Evolutionary conservation across 2,888 invertebrate species (phyloP), one percentile per base, ranked within the genome.

Genomic region (Drosophila emarginata): DNA sequence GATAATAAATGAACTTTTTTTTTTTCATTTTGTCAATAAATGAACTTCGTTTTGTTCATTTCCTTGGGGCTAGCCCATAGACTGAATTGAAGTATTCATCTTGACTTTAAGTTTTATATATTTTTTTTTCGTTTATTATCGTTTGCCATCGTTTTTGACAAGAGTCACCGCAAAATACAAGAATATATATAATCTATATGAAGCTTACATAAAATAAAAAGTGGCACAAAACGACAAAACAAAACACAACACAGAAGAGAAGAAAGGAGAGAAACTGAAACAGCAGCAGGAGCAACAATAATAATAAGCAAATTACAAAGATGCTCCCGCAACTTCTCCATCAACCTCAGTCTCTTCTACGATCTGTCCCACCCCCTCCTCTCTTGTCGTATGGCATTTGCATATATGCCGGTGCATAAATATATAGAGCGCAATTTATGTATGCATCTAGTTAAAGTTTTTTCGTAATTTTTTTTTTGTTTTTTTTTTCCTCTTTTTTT

Each of bases 361-460:
- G 40, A 37, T 11, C 53, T 59, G 12, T 23, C 2, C 28, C 11
- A 15, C n/a, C 32, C 23, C 15, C 61, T 21, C 23, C 23, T 36
- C 0, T 18, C 11, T 23, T 37, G 18, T 14, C 59, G 14, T 15
- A 58, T 51, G 68, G 57, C 59, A 82, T 82, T 82, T 79, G 77
- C 80, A 82, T 75, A 82, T 79, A 76, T 80, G 80, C 74, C 76
- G 71, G 66, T 67, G 67, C 74, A 83, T 86, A 86, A 86, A 86
- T 82, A 81, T 80, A 80, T 74, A 71, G 80, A 83, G 69, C 74
- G 76, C 74, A 86, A 81, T 81, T 83, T 81, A 82, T 81, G 83
- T 85, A 66, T 81, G 86, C 86, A 81, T 86, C 80, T 86, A 78
- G 74, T 81, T 80, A 85, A 77, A 70, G 64, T 72, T 70, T 56